Conservation (phyloP, 2,888 invertebrate genomes). For the Entomobrya multifasciata region DNA sequence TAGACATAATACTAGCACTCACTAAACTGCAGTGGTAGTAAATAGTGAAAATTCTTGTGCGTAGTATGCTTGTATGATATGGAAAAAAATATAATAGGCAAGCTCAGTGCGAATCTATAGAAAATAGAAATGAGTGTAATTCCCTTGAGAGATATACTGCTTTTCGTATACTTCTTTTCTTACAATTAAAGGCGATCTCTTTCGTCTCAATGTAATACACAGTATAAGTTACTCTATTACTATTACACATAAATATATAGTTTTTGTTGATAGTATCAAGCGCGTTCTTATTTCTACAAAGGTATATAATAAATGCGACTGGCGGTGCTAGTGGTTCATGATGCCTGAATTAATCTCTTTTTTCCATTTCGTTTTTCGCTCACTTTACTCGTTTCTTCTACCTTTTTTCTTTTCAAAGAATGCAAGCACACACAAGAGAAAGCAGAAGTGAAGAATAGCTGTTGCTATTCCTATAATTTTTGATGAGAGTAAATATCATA, state of each 20-base stretch:
- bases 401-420: slow-evolving; percentile 53
- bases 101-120: slow-evolving; percentile 68
- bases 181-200: neutral
- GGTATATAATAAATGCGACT: slow-evolving; percentile 33
- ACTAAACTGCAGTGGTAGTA: neutral
- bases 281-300: neutral
- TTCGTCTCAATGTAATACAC: neutral
- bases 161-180: slow-evolving; percentile 41
- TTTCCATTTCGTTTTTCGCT: slow-evolving; percentile 77
- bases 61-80: neutral
- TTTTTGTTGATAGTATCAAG: neutral
- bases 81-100: slow-evolving; percentile 68
- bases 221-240: too few species aligned
- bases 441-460: slow-evolving; percentile 56
- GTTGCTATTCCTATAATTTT: neutral
- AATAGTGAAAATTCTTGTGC: slow-evolving; percentile 44
- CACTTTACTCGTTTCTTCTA: slow-evolving; percentile 65
- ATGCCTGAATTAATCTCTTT: slow-evolving; percentile 79
- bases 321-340: slow-evolving; percentile 76
- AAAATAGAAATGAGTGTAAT: slow-evolving; percentile 77
- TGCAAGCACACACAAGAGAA: slow-evolving; percentile 31
- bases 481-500: neutral
- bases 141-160: slow-evolving; percentile 76
- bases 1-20: slow-evolving; percentile 1
- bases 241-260: neutral